Percentiles rank a stretch among this genome's conserved stretches.
These are phyloP conservation scores for Ancistrus triradiatus DNA, from an alignment of 2,113 vertebrate genomes.

Conservation along the genomic window DNA sequence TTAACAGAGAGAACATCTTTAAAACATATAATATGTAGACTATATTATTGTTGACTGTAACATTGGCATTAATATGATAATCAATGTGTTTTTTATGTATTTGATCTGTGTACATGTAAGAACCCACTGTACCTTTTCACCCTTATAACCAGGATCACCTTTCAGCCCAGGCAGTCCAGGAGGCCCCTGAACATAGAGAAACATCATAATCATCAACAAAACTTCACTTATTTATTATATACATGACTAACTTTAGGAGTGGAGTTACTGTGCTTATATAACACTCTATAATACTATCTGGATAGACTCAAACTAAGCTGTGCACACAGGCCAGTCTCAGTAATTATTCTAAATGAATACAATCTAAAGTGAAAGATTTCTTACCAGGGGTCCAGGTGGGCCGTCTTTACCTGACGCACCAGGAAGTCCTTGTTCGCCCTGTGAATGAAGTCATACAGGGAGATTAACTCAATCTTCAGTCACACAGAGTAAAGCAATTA, in stretches of 20 bases:
- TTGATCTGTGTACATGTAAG: background rate
- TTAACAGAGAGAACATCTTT: too few relatives aligned
- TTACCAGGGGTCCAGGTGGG: conserved; percentile 90
- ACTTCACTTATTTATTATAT: background rate
- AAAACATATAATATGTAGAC: background rate
- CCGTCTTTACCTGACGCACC: conserved; percentile 90
- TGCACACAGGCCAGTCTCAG: background rate
- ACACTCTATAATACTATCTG: too few relatives aligned
- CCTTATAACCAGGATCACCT: conserved; percentile 90
- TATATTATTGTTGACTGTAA: background rate
- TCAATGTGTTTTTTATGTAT: too few relatives aligned
- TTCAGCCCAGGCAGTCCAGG: conserved; percentile 92
- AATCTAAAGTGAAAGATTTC: conserved; percentile 32
- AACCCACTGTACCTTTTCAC: conserved; percentile 82
- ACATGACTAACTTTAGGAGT: too few relatives aligned
- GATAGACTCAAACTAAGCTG: too few relatives aligned
- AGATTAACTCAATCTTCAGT: too few relatives aligned
- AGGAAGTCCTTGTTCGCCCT: conserved; percentile 96
- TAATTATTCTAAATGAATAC: conserved; percentile 17
- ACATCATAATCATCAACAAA: conserved; percentile 7
- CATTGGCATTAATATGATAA: too few relatives aligned
- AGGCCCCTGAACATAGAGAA: conserved; percentile 75
- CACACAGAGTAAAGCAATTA: too few relatives aligned
- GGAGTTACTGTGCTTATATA: too few relatives aligned
- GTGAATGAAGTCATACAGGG: conserved; percentile 6